Evolutionary conservation across 2,113 vertebrate species (phyloP), one percentile per base, ranked within the genome.

Genomic region (Crotalus tigris): DNA sequence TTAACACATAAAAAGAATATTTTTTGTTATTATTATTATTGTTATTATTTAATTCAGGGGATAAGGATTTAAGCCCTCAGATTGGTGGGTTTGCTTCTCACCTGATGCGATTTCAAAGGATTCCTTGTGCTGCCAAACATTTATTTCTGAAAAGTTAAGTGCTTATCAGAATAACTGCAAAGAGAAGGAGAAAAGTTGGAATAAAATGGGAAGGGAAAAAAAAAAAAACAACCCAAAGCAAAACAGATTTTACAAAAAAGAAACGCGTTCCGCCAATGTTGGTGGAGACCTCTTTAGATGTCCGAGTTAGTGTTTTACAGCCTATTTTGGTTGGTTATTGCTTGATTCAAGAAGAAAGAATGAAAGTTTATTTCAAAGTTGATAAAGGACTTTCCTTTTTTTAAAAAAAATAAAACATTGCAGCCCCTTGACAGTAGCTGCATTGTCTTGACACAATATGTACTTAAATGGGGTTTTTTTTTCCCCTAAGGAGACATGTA

Each of bases 61-160:
- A 75, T 3, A 54, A 61, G 19, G 51, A 96, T 94, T 94, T 95
- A 90, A 85, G 64, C 54, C 44, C 33, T 54, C 57, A 85, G 19
- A 46, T 87, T 87, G 33, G 88, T 87, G 39, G 85, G 90, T 94
- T 95, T 85, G 93, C 29, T 93, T 96, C 91, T 81, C 15, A 61
- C 51, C n/a, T 92, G 88, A 91, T 94, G 91, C 85, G 81, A 33
- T 93, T 92, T 89, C 96, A 94, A 95, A 92, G 93, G 94, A 94
- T 89, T 92, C 85, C 94, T 92, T 93, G 8, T 64, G 85, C 46
- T 91, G 93, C 39, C 59, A 85, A 92, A 55, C 17, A 12, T n/a
- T 85, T 89, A 23, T 49, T 81, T 85, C 75, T 10, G 11, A 11
- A 33, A 29, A 1, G 39, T 1, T 61, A 53, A 88, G 23, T 69